These are phyloP conservation scores for Drosophila ezoana DNA, from an alignment of 2,888 invertebrate genomes.

Conservation along the genomic window DNA sequence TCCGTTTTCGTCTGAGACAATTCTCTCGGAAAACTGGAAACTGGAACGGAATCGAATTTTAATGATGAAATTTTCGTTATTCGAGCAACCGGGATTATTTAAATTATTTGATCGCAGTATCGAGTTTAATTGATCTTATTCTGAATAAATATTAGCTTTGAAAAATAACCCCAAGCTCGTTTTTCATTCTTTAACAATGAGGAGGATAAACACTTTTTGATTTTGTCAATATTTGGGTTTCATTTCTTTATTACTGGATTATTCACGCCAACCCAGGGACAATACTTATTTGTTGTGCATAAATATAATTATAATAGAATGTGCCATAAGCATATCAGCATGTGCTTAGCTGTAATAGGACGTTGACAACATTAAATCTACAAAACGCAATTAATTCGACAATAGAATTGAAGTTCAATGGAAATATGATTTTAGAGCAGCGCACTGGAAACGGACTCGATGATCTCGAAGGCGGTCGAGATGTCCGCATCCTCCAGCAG, in stretches of 20 bases:
- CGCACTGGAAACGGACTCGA: slow-evolving; percentile 84
- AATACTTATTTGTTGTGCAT: slow-evolving; percentile 5
- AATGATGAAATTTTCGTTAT: no score
- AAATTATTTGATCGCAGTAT: no score
- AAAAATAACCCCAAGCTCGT: no score
- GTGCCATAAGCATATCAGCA: background rate
- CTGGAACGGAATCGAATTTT: no score
- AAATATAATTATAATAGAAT: slow-evolving; percentile 17
- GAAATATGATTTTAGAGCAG: slow-evolving; percentile 68
- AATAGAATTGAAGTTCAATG: slow-evolving; percentile 2
- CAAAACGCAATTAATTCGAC: slow-evolving; percentile 19
- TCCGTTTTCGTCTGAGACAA: no score
- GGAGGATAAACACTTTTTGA: background rate
- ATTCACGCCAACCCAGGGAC: background rate
- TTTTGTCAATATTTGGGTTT: background rate
- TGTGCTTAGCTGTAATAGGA: slow-evolving; percentile 15
- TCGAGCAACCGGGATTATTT: no score
- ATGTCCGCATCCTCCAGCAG: slow-evolving; percentile 88
- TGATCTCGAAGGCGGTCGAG: slow-evolving; percentile 82
- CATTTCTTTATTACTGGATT: slow-evolving; percentile 1
- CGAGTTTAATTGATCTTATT: no score
- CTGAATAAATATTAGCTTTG: no score
- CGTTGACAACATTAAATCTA: slow-evolving; percentile 25
- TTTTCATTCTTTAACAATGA: no score
- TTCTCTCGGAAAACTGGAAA: no score